These are phyloP conservation scores for Bactericera cockerelli DNA, from an alignment of 1,140 invertebrate genomes.

Conservation along the genomic window DNA sequence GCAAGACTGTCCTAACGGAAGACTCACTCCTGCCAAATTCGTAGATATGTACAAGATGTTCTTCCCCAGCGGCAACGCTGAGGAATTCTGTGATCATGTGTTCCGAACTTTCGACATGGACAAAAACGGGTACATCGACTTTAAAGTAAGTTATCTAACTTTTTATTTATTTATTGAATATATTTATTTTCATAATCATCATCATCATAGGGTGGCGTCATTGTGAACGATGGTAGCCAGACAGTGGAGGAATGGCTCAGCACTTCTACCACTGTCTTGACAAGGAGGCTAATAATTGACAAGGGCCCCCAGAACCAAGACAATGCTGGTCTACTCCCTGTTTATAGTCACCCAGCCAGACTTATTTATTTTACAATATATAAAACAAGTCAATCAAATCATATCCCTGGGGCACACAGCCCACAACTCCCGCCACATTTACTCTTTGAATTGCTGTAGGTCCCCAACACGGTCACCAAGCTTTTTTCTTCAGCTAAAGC, in stretches of 20 bases:
- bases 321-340: no score
- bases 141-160: constrained; percentile 53
- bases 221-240: no score
- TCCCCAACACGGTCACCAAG: not conserved
- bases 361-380: no score
- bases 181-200: no score
- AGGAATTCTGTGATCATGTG: constrained; percentile 98
- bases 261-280: no score
- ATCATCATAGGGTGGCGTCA: no score
- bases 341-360: no score
- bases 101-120: constrained; percentile 99
- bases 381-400: no score
- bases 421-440: not conserved
- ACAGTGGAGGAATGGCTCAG: no score
- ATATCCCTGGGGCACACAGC: no score
- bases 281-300: no score
- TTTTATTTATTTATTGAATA: not conserved
- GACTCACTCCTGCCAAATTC: constrained; percentile 93
- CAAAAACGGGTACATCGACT: constrained; percentile 95
- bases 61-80: constrained; percentile 94
- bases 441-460: not conserved
- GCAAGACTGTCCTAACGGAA: constrained; percentile 98
- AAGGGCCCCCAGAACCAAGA: no score
- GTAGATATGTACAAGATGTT: constrained; percentile 99
- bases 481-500: not conserved